Evolutionary conservation across 2,113 vertebrate species (phyloP).

Genomic region (Nipponia nippon): DNA sequence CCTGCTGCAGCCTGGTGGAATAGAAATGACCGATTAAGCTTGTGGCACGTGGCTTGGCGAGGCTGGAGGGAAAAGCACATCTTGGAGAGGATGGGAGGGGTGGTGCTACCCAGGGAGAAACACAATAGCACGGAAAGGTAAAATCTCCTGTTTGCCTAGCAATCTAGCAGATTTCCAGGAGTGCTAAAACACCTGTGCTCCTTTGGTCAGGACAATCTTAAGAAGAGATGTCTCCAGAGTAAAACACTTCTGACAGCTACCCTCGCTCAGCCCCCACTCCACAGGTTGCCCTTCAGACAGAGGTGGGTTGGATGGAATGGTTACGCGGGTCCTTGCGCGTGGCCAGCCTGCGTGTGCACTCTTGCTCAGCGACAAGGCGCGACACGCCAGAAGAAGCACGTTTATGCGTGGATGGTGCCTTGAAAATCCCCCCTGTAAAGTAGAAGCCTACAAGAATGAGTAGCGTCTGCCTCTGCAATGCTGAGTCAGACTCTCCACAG

Average conservation of each 20-base stretch:
- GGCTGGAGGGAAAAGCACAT: background rate
- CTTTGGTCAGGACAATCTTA: background rate
- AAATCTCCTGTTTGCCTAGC: background rate
- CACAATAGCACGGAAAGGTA: background rate
- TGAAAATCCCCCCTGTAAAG: background rate
- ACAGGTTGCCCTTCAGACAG: background rate
- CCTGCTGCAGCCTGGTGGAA: background rate
- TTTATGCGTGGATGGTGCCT: background rate
- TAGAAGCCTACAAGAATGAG: background rate
- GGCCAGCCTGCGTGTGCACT: background rate
- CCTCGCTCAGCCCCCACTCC: too few species aligned
- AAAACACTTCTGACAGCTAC: background rate
- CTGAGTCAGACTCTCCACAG: accelerated
- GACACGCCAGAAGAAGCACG: background rate
- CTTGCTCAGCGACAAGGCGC: background rate
- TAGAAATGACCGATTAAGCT: background rate
- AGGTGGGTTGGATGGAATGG: background rate
- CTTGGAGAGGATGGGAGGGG: background rate
- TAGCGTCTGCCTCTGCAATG: background rate
- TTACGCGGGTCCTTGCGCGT: background rate
- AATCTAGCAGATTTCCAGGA: background rate
- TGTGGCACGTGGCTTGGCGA: accelerated
- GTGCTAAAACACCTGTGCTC: background rate
- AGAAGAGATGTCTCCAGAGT: background rate
- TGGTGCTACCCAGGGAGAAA: background rate